Percentiles rank a stretch among this genome's conserved stretches.
Conservation (phyloP, 2,888 invertebrate genomes). For the Hypomecis atomaria region DNA sequence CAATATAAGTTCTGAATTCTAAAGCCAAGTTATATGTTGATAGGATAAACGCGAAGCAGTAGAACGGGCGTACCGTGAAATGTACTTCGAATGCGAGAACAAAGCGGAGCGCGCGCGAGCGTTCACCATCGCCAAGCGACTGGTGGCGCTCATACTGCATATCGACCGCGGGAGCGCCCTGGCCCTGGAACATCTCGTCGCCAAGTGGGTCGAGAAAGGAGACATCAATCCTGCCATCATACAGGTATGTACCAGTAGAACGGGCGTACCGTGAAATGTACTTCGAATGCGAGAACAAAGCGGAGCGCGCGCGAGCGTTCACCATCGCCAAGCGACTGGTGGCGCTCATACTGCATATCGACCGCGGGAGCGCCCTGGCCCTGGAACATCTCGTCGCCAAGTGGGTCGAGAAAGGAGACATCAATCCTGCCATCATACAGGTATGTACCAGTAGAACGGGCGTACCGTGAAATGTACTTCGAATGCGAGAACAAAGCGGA, state of each 20-base stretch:
- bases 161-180: slow-evolving; percentile 74
- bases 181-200: slow-evolving; percentile 72
- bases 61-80: slow-evolving; percentile 89
- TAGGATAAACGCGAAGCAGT: slow-evolving; percentile 89
- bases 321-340: slow-evolving; percentile 65
- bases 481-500: slow-evolving; percentile 78
- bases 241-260: slow-evolving; percentile 75
- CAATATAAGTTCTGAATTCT: too few species aligned
- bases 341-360: slow-evolving; percentile 59
- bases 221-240: slow-evolving; percentile 75
- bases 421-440: slow-evolving; percentile 76
- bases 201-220: slow-evolving; percentile 73
- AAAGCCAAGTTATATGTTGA: not conserved
- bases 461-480: slow-evolving; percentile 90
- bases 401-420: slow-evolving; percentile 75
- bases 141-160: slow-evolving; percentile 59
- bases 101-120: slow-evolving; percentile 78
- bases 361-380: slow-evolving; percentile 74
- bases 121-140: slow-evolving; percentile 63
- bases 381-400: slow-evolving; percentile 71
- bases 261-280: slow-evolving; percentile 91
- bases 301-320: slow-evolving; percentile 77
- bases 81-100: slow-evolving; percentile 86
- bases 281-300: slow-evolving; percentile 79
- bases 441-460: slow-evolving; percentile 88